Percentiles rank a stretch among this genome's conserved stretches.
Conservation (phyloP, 2,888 invertebrate genomes). For the Parnassius smintheus region DNA sequence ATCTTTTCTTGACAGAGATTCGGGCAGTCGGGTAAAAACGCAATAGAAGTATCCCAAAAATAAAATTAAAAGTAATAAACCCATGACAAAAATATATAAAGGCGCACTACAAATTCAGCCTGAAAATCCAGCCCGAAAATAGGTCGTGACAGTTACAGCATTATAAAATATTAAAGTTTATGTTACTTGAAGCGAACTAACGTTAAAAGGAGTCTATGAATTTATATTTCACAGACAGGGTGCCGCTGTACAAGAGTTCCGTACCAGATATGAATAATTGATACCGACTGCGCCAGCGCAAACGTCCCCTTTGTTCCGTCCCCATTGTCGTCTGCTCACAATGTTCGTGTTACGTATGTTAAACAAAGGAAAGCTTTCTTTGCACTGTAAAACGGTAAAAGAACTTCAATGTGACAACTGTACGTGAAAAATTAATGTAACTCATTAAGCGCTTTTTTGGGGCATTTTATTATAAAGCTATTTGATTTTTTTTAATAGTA, state of each 20-base stretch:
- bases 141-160: slow-evolving; percentile 1
- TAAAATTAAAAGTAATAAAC: no score
- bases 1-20: no score
- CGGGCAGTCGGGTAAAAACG: no score
- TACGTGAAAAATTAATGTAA: not conserved
- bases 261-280: slow-evolving; percentile 20
- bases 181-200: not conserved
- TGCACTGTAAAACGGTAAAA: slow-evolving; percentile 11
- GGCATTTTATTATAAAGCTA: no score
- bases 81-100: not conserved
- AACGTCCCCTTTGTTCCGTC: slow-evolving; percentile 11
- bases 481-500: no score
- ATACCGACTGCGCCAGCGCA: slow-evolving; percentile 12
- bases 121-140: not conserved
- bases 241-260: slow-evolving; percentile 1
- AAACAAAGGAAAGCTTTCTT: slow-evolving; percentile 13
- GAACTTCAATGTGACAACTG: slow-evolving; percentile 12
- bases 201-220: slow-evolving; percentile 10
- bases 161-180: slow-evolving; percentile 8
- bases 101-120: slow-evolving; percentile 4
- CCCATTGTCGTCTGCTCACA: not conserved
- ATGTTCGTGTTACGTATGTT: not conserved
- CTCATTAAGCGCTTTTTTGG: slow-evolving; percentile 3
- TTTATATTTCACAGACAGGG: slow-evolving; percentile 15
- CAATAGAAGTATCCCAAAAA: no score